Conservation (phyloP, 2,888 invertebrate genomes). For the Acanthopleura granulata region DNA sequence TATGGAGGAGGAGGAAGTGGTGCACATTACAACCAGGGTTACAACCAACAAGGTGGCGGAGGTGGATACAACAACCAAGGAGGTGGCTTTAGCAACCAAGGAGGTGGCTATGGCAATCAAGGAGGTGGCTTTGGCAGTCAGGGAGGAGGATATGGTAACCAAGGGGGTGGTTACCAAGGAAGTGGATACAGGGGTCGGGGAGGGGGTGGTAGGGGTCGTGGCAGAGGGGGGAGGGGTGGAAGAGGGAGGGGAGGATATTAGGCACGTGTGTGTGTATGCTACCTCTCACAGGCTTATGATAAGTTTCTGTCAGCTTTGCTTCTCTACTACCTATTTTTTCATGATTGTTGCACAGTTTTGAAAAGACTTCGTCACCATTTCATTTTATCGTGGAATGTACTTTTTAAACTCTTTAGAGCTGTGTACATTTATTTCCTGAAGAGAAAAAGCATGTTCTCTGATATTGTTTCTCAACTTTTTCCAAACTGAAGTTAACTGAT, state of each 20-base stretch:
- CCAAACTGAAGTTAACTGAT: no score
- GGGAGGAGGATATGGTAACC: conserved; percentile 28
- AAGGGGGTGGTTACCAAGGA: conserved; percentile 21
- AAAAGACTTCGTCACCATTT: no score
- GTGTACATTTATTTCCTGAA: no score
- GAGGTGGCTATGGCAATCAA: conserved; percentile 43
- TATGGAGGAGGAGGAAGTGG: conserved; percentile 25
- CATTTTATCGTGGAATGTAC: no score
- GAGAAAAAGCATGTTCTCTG: no score
- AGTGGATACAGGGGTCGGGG: conserved; percentile 25
- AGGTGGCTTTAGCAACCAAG: conserved; percentile 60
- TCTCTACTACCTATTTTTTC: no score
- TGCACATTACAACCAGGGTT: conserved; percentile 34
- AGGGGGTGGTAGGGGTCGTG: conserved; percentile 32
- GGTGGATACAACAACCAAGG: conserved; percentile 67
- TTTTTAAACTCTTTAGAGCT: no score
- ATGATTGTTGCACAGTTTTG: no score
- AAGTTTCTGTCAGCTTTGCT: no score
- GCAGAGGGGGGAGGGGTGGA: conserved; percentile 30
- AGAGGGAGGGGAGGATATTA: conserved; percentile 31
- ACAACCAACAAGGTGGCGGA: conserved; percentile 53
- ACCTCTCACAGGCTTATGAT: not conserved
- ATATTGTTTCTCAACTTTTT: no score
- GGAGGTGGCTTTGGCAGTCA: conserved; percentile 33
- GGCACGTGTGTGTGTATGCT: not conserved